Base-by-base conservation (phyloP, 2,797 vertebrate species). In the Nyctibius grandis region DNA sequence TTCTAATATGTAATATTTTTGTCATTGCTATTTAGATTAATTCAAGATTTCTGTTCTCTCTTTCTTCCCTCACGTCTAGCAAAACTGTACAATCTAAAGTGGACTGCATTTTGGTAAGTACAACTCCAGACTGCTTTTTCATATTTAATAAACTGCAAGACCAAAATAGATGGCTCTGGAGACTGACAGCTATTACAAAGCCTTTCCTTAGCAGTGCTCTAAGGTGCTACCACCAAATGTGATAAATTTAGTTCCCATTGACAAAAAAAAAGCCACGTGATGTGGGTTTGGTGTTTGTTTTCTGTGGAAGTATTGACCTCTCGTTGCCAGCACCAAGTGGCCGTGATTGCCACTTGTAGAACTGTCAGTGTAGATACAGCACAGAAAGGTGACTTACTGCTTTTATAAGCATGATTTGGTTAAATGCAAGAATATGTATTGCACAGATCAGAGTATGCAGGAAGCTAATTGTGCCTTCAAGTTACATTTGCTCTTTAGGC, bases 11-110 rank as follows among this genome's bases (percentile, higher is more conserved):
- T 79, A 31, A 81, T 88, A 59, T 36, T 76, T 74, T 97, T 91
- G 72, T 90, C 50, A 91, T 79, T 93, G 45, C 75, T 77, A 9
- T 90, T 61, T 61, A 75, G 89, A 96, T 93, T 98, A 98, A 98
- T 78, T 56, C 69, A 69, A 48, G 74, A 92, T 98, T 93, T 98
- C 97, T 97, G 14, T 97, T 98, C 93, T 98, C 84, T 97, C 97
- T 84, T 97, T 93, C 53, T 93, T 85, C 97, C 82, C 87, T 98
- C 63, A 14, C n/a, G 0, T 96, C 89, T 98, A 99, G 99, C 98
- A 99, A 99, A 99, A 99, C 99, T 95, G 99, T 99, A 98, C 99
- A 99, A 97, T 99, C 99, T 97, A 99, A 99, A 98, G 99, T 99
- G 98, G 99, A 99, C 98, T 99, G 98, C 98, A 99, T 99, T 98